phyloP scores from a whole-genome alignment of 2,888 invertebrate species.

The Penaeus monodon region DNA sequence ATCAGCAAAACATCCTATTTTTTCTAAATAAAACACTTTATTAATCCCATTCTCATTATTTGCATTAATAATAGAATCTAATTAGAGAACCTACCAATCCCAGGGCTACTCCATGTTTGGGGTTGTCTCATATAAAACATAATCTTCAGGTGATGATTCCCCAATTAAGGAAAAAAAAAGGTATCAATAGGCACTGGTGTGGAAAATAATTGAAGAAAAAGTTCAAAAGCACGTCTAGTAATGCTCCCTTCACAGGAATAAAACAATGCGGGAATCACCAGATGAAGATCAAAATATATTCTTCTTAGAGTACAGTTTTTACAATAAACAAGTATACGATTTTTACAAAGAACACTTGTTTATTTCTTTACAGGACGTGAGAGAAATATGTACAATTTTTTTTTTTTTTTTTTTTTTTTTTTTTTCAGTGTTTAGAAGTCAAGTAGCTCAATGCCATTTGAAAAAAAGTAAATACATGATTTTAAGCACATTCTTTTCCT shows the following conservation, averaged over 20 bases:
- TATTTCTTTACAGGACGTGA: conserved; percentile 45
- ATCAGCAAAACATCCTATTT: not conserved
- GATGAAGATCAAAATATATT: conserved; percentile 46
- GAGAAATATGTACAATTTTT: conserved; percentile 54
- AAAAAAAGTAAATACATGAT: conserved; percentile 14
- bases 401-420: conserved; percentile 36
- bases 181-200: conserved; percentile 55
- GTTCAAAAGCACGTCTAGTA: conserved; percentile 31
- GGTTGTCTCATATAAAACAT: conserved; percentile 56
- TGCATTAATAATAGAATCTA: conserved; percentile 63
- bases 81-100: conserved; percentile 58
- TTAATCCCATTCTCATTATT: conserved; percentile 60
- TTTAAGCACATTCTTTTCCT: conserved; percentile 9
- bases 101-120: conserved; percentile 53
- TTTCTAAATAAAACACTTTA: conserved; percentile 63
- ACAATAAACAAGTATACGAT: conserved; percentile 6
- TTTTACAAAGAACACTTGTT: conserved; percentile 63
- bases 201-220: conserved; percentile 32
- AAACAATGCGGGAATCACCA: conserved; percentile 25
- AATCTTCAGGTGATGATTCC: conserved; percentile 46
- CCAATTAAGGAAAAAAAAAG: conserved; percentile 22
- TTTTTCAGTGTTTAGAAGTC: conserved; percentile 38
- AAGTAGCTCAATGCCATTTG: conserved; percentile 39
- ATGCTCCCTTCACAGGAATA: conserved; percentile 19
- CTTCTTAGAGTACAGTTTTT: conserved; percentile 37